phyloP scores from a whole-genome alignment of 1,140 invertebrate species.

The Eupeodes corollae region DNA sequence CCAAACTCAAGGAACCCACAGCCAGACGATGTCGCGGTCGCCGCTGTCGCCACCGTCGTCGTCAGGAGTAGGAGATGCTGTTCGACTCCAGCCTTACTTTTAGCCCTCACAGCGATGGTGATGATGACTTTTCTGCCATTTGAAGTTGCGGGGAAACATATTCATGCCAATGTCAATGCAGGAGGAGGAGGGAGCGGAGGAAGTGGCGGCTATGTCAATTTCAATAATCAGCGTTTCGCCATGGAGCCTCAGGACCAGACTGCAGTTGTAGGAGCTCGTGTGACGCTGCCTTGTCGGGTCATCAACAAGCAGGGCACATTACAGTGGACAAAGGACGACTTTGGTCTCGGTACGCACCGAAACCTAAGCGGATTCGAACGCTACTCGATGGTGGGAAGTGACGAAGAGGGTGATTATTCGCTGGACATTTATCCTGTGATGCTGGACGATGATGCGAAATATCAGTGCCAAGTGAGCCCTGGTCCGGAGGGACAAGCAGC shows the following conservation, averaged over 20 bases:
- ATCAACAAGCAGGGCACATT: slow-evolving; percentile 61
- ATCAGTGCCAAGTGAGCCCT: slow-evolving; percentile 64
- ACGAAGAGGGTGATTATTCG: slow-evolving; percentile 67
- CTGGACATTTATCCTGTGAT: slow-evolving; percentile 61
- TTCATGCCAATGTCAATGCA: no score
- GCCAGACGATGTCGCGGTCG: no score
- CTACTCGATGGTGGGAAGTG: slow-evolving; percentile 71
- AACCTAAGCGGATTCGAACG: slow-evolving; percentile 65
- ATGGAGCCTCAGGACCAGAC: slow-evolving; percentile 75
- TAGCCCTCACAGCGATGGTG: no score
- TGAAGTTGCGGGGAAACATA: no score
- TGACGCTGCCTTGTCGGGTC: slow-evolving; percentile 61
- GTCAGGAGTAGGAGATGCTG: no score
- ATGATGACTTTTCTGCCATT: no score
- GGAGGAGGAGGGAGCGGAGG: no score
- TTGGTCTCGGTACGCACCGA: slow-evolving; percentile 64
- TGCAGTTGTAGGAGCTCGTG: slow-evolving; percentile 54
- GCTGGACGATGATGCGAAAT: slow-evolving; percentile 63
- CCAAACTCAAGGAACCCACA: no score
- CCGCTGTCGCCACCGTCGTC: no score
- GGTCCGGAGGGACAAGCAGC: slow-evolving; percentile 51
- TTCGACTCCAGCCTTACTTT: no score
- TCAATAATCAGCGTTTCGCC: slow-evolving; percentile 55
- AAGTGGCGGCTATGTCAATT: slow-evolving; percentile 15
- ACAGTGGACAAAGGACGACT: slow-evolving; percentile 78